phyloP scores from a whole-genome alignment of 2,113 vertebrate species.

The Phyllostomus hastatus region DNA sequence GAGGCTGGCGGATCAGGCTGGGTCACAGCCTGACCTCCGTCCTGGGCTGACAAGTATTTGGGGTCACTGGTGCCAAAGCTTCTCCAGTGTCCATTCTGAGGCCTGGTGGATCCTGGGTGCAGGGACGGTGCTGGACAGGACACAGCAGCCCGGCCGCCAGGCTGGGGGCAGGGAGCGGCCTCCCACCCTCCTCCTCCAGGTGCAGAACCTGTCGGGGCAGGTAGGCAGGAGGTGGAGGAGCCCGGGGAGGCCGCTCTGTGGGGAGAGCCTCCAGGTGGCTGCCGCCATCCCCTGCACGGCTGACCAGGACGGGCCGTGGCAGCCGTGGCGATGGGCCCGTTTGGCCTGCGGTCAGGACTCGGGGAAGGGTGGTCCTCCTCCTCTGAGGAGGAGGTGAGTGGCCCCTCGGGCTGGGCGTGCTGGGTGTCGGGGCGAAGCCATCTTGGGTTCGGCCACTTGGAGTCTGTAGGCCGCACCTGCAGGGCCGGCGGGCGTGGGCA shows the following conservation, averaged over 20 bases:
- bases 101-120: not conserved
- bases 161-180: constrained; percentile 72
- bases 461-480: not conserved
- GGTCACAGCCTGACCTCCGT: not conserved
- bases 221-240: constrained; percentile 63
- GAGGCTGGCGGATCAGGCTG: not conserved
- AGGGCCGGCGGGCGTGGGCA: not conserved
- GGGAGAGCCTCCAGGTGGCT: not conserved
- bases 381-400: not conserved
- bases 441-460: not conserved
- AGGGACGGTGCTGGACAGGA: constrained; percentile 13
- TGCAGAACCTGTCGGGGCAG: constrained; percentile 60
- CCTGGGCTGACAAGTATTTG: constrained; percentile 36
- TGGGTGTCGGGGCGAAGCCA: not conserved
- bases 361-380: not conserved
- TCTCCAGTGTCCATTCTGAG: constrained; percentile 49
- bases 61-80: not conserved
- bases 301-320: not conserved
- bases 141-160: not conserved
- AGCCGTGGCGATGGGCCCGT: not conserved
- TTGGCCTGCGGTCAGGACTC: not conserved
- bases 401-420: fast-evolving
- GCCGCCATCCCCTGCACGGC: not conserved
- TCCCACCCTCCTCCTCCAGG: not conserved
- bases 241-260: constrained; percentile 50